A percentile compares a stretch with the other conserved stretches of the same genome.
phyloP scores from a whole-genome alignment of 2,888 invertebrate genomes.

The Rhingia campestris region DNA sequence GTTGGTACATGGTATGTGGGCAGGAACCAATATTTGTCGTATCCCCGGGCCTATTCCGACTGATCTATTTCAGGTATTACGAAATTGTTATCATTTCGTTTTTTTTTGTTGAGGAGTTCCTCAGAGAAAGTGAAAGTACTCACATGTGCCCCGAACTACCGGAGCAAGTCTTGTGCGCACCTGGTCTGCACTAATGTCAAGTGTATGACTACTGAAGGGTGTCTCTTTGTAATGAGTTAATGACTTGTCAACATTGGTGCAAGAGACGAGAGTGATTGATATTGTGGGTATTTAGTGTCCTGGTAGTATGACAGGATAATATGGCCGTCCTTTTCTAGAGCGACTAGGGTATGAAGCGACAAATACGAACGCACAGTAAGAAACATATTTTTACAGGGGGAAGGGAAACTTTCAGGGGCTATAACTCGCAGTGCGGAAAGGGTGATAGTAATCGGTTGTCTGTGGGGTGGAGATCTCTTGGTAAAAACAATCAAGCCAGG shows the following conservation, averaged over 20 bases:
- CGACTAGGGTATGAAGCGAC: no score
- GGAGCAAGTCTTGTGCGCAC: slow-evolving; percentile 11
- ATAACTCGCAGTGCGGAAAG: no score
- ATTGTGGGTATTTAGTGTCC: neutral
- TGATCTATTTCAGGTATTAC: slow-evolving; percentile 3
- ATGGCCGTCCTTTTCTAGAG: no score
- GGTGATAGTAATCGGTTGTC: no score
- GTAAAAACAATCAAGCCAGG: no score
- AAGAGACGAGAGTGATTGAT: neutral
- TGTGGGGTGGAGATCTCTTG: no score
- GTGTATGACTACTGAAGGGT: slow-evolving; percentile 13
- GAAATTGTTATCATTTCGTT: slow-evolving; percentile 16
- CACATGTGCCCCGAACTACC: neutral
- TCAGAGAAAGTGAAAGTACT: slow-evolving; percentile 41
- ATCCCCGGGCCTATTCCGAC: neutral
- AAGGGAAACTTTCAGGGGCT: no score
- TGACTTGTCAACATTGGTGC: neutral
- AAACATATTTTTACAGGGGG: no score
- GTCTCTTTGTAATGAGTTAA: neutral
- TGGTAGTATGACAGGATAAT: no score
- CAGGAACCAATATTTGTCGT: slow-evolving; percentile 5
- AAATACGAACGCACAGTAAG: no score
- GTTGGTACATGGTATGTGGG: neutral
- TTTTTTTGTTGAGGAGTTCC: slow-evolving; percentile 1
- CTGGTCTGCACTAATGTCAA: slow-evolving; percentile 32